A percentile compares a stretch with the other conserved stretches of the same genome.
phyloP scores from a whole-genome alignment of 2,113 vertebrate genomes.

The Pteruthius melanotis region DNA sequence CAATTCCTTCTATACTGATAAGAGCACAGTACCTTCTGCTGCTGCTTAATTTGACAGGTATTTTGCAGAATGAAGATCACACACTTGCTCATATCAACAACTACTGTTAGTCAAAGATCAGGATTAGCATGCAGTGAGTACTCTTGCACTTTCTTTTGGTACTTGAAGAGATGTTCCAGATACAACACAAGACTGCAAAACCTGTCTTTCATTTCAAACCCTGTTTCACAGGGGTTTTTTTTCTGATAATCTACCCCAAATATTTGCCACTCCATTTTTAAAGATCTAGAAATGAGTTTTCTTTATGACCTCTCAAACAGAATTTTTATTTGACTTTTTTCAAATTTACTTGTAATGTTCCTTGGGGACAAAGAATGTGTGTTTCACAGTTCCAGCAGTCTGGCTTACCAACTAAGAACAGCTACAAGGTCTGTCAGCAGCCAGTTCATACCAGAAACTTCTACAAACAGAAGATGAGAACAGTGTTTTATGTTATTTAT shows the following conservation, averaged over 20 bases:
- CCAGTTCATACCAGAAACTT: not conserved
- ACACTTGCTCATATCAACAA: not conserved
- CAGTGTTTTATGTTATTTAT: not conserved
- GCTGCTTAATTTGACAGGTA: not conserved
- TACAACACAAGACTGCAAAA: not conserved
- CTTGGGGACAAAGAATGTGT: not conserved
- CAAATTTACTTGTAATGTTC: not conserved
- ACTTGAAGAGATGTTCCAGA: not conserved
- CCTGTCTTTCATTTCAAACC: not conserved
- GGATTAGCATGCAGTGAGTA: not conserved
- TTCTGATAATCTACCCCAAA: not conserved
- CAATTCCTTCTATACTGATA: not conserved
- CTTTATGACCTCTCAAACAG: not conserved
- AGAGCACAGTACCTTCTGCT: not conserved
- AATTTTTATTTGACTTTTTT: not conserved
- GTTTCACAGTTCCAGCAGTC: not conserved
- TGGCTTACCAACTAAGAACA: not conserved
- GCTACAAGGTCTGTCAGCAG: not conserved
- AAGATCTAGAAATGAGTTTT: not conserved
- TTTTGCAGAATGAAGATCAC: not conserved
- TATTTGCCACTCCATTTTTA: not conserved
- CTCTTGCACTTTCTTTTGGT: not conserved
- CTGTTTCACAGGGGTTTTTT: not conserved
- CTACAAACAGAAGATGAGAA: not conserved
- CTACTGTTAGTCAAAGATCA: not conserved